Conservation (phyloP, 2,888 invertebrate genomes). For the Sturmia bella region DNA sequence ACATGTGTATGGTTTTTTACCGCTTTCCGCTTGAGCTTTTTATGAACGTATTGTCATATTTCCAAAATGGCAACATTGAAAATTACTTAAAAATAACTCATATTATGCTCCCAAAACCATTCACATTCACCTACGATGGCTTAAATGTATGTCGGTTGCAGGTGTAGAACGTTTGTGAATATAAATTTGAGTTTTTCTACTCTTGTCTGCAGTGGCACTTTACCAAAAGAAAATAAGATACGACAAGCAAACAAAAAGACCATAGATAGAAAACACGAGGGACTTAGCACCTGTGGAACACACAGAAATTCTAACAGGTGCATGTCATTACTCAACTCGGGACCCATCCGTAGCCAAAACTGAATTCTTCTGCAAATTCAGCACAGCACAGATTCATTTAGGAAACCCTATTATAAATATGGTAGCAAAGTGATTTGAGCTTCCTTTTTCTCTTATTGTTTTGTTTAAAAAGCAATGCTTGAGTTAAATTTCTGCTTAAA, state of each 20-base stretch:
- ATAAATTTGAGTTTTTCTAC: constrained; percentile 15
- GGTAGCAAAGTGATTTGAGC: constrained; percentile 68
- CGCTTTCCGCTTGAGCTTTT: too few relatives aligned
- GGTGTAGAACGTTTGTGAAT: neutral
- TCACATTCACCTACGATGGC: constrained; percentile 1
- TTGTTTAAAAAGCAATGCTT: constrained; percentile 55
- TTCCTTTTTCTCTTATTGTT: constrained; percentile 39
- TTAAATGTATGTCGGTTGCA: neutral
- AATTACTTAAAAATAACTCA: constrained; percentile 48
- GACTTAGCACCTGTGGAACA: constrained; percentile 58
- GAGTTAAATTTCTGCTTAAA: constrained; percentile 50
- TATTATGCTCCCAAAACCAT: constrained; percentile 53
- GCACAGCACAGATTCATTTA: constrained; percentile 34
- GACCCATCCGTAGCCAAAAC: neutral
- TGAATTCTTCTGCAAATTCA: constrained; percentile 10
- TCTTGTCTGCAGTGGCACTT: constrained; percentile 31
- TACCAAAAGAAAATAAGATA: constrained; percentile 46
- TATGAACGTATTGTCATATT: too few relatives aligned
- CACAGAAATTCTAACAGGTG: constrained; percentile 1
- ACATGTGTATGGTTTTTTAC: too few relatives aligned
- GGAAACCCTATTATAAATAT: constrained; percentile 58
- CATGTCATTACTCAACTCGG: neutral
- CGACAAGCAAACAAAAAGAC: neutral
- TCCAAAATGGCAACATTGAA: constrained; percentile 13
- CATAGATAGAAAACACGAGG: constrained; percentile 56